These are phyloP conservation scores for Hydrotaea diabolus DNA, from an alignment of 2,888 invertebrate species.

Conservation along the genomic window DNA sequence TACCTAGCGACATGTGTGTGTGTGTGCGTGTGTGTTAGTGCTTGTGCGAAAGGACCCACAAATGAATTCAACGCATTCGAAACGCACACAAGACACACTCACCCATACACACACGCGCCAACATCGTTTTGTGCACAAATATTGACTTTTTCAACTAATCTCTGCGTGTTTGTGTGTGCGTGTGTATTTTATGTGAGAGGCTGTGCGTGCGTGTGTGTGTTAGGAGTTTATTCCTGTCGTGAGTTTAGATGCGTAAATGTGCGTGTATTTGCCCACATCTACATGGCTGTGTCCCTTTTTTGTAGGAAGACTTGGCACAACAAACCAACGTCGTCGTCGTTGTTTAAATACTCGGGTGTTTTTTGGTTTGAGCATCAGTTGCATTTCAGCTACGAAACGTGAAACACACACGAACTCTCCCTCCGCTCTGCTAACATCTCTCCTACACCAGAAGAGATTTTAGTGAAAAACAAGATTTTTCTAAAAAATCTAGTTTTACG, in stretches of 20 bases:
- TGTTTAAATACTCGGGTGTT: conserved; percentile 53
- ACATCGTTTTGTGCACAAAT: conserved; percentile 47
- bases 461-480: conserved; percentile 17
- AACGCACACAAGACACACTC: conserved; percentile 7
- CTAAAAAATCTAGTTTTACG: conserved; percentile 14
- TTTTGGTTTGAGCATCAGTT: conserved; percentile 65
- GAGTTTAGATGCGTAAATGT: conserved; percentile 1
- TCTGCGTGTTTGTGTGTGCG: conserved; percentile 33
- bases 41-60: neutral
- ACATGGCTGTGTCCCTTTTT: neutral
- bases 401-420: conserved; percentile 30
- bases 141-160: conserved; percentile 61
- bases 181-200: neutral
- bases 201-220: conserved; percentile 4
- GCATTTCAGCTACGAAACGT: conserved; percentile 45
- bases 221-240: conserved; percentile 25
- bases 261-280: neutral
- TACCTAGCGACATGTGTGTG: conserved; percentile 13
- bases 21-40: conserved; percentile 1
- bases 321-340: neutral
- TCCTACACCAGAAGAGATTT: conserved; percentile 30
- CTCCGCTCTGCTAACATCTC: neutral
- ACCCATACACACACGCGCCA: neutral
- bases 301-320: conserved; percentile 16
- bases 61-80: conserved; percentile 18